phyloP scores from a whole-genome alignment of 2,113 vertebrate genomes.

The Tricholaema leucomelas region DNA sequence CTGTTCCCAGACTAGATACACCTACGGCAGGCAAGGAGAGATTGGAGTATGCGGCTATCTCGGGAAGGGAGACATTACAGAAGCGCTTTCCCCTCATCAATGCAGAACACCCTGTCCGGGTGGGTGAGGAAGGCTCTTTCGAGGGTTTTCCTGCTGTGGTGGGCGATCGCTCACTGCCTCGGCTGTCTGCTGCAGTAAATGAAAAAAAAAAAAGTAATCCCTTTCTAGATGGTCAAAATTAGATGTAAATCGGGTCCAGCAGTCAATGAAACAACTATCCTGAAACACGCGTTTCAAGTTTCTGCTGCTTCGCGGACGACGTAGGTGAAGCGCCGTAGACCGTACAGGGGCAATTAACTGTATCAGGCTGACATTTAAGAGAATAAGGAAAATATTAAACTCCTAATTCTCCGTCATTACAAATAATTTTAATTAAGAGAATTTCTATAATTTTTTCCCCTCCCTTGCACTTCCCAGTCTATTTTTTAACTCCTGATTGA shows the following conservation, averaged over 20 bases:
- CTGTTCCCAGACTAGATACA: neutral
- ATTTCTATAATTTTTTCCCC: slow-evolving; percentile 32
- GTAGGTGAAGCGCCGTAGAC: neutral
- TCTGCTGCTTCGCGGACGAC: neutral
- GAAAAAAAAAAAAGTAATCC: too few relatives aligned
- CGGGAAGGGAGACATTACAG: neutral
- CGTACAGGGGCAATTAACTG: slow-evolving; percentile 27
- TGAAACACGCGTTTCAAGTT: neutral
- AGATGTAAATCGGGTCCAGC: neutral
- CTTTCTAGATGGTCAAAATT: neutral
- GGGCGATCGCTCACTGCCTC: neutral
- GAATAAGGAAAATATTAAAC: slow-evolving; percentile 47
- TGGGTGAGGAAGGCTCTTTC: neutral
- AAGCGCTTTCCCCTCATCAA: neutral
- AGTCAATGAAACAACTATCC: neutral
- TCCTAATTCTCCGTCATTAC: slow-evolving; percentile 55
- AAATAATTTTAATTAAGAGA: slow-evolving; percentile 53
- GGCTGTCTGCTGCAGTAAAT: neutral
- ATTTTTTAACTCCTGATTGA: slow-evolving; percentile 74
- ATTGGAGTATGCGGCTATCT: neutral
- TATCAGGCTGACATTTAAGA: slow-evolving; percentile 21
- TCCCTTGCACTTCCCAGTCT: slow-evolving; percentile 55
- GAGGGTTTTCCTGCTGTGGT: neutral
- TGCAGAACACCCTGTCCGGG: neutral
- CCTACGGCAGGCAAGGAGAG: neutral